phyloP scores from a whole-genome alignment of 1,140 invertebrate species.

The Penaeus indicus region DNA sequence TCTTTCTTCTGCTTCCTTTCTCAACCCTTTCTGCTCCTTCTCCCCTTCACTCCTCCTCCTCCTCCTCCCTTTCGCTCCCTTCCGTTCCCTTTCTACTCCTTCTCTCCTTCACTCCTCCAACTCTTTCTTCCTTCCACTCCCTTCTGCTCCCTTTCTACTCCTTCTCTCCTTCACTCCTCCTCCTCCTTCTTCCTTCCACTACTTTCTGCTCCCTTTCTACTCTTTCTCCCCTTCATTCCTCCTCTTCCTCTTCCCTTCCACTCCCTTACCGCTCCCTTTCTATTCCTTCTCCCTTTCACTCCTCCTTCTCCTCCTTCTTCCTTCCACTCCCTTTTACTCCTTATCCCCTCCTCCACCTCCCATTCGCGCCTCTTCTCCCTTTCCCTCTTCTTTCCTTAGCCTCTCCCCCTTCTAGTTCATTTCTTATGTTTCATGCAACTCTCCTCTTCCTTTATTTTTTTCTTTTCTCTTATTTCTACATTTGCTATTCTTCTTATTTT shows the following conservation, averaged over 20 bases:
- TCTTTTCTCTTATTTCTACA: slow-evolving; percentile 23
- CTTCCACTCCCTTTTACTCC: slow-evolving; percentile 17
- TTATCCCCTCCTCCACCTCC: no score
- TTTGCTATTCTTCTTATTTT: neutral
- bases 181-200: neutral
- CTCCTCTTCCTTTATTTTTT: neutral
- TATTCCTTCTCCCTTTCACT: neutral
- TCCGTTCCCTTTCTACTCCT: neutral
- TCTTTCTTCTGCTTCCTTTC: neutral
- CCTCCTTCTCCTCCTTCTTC: neutral
- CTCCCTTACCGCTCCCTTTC: neutral
- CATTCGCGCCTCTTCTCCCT: no score
- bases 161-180: neutral
- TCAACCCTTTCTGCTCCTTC: neutral
- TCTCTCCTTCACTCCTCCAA: neutral
- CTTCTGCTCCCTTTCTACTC: neutral
- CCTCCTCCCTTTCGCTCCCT: neutral
- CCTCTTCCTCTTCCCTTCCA: neutral
- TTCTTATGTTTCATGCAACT: neutral
- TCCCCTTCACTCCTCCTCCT: neutral
- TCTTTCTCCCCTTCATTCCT: neutral
- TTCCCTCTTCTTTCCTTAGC: no score
- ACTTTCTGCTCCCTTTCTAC: neutral
- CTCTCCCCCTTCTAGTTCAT: neutral
- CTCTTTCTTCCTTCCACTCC: neutral